Base-by-base conservation (phyloP, 2,113 vertebrate genomes). In the Hirundichthys speculiger region DNA sequence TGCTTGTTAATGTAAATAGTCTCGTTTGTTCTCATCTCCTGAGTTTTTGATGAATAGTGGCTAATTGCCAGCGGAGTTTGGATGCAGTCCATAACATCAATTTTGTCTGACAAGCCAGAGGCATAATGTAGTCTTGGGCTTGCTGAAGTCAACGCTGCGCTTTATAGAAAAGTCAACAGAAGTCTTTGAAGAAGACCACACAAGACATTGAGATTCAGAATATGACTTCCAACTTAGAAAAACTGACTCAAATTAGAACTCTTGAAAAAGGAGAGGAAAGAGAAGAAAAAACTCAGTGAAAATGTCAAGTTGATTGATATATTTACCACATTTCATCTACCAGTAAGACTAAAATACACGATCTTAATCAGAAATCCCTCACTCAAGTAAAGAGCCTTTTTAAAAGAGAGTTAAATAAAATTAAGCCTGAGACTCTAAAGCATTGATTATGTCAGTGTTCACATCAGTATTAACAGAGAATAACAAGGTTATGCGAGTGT, bases 61-160 rank as follows among this genome's bases (percentile, higher is more conserved):
- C 85, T 89, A 91, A 91, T 91, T 90, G 84, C 85, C 76, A 84
- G 79, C 74, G 73, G 79, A 82, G 73, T 73, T 91, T 87, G 86
- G 86, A 87, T 76, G 72, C 55, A 50, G 80, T 87, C 82, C 75
- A 84, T 77, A 78, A 89, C 84, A 89, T 88, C 81, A 90, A 88
- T 91, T 87, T 86, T 75, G 73, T 84, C 84, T 84, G 88, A 92
- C 80, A 87, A 88, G 83, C 79, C 50, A 63, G 70, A 79, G 64
- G 74, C 75, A 85, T 87, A 89, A 90, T 89, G 66, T 68, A 87
- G 84, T 87, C 78, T 77, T 78, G 65, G 64, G 66, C 74, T 68
- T 56, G 61, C 76, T 8, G 52, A 56, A 62, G 86, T 80, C 87
- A 91, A 90, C 75, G 82, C 69, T 56, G 67, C 3, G 38, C 54